Base-by-base conservation (phyloP, 2,797 vertebrate genomes). In the Acrossocheilus fasciatus region DNA sequence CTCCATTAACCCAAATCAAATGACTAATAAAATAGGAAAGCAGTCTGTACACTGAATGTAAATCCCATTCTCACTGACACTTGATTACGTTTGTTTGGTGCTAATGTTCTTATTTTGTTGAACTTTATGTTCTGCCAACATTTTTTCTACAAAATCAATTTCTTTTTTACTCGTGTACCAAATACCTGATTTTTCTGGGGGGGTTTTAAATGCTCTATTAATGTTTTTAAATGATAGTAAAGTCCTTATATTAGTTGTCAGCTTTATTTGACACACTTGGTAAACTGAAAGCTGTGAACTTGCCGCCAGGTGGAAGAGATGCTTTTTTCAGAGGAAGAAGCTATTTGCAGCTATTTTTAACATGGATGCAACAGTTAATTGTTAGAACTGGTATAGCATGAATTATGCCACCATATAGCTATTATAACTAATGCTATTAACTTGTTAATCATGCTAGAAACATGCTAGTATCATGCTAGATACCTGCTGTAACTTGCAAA, bases 281-380 rank as follows among this genome's bases (percentile, higher is more conserved):
- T 45, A 50, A 74, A 50, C 45, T 74, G 43, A 75, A 75, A 50
- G 26, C 72, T 74, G 45, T 74, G 26, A 52, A 50, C 20, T 34
- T 75, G 47, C 17, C 73, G 34, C 4, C 17, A 52, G 47, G 17
- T 50, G 15, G 17, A 74, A 74, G 15, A 34, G 15, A 50, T 75
- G 30, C 30, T 52, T 74, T 30, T 30, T 47, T 30, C n/a, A 18
- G 43, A 17, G 23, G 70, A n/a, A 47, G 23, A 12, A 74, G 26
- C 47, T 74, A 47, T 47, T 50, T 77, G 30, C 11, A 14, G 18
- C 18, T 57, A 77, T 57, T 57, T 57, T 30, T 30, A 30, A 30
- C 30, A 30, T 30, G 1, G 73, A 73, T 45, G 70, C 41, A 47
- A 15, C 23, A 17, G 23, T n/a, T 17, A 45, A 45, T 30, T 30